phyloP scores from a whole-genome alignment of 2,888 invertebrate genomes.

The Spodoptera exigua region DNA sequence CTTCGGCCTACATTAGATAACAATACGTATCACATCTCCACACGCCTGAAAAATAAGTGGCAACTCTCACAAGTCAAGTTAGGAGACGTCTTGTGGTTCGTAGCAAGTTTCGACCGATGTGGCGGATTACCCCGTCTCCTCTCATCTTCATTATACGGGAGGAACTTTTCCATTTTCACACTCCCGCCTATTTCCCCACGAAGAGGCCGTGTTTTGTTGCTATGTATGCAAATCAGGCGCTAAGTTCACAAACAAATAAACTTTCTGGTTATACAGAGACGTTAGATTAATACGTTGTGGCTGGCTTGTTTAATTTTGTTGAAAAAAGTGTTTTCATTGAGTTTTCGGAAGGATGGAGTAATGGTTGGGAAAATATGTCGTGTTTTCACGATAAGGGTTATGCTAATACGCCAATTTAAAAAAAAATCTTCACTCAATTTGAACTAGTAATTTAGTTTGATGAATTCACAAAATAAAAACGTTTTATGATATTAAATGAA shows the following conservation, averaged over 20 bases:
- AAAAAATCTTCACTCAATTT: not conserved
- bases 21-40: slow-evolving; percentile 43
- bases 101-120: slow-evolving; percentile 76
- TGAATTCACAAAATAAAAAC: too few relatives aligned
- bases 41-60: slow-evolving; percentile 61
- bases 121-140: slow-evolving; percentile 81
- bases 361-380: slow-evolving; percentile 21
- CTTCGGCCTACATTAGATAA: slow-evolving; percentile 18
- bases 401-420: not conserved
- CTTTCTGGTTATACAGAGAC: slow-evolving; percentile 74
- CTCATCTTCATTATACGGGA: slow-evolving; percentile 85
- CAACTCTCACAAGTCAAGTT: slow-evolving; percentile 66
- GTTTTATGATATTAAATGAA: too few relatives aligned
- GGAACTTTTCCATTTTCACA: slow-evolving; percentile 81
- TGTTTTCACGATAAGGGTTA: not conserved
- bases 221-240: slow-evolving; percentile 84
- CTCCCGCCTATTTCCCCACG: slow-evolving; percentile 71
- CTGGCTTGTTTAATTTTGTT: slow-evolving; percentile 65
- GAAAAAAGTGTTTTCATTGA: slow-evolving; percentile 53
- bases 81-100: slow-evolving; percentile 69
- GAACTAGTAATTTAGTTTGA: too few relatives aligned
- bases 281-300: slow-evolving; percentile 66
- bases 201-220: slow-evolving; percentile 73
- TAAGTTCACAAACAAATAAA: slow-evolving; percentile 83
- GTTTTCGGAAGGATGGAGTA: slow-evolving; percentile 49